Conservation (phyloP, 2,113 vertebrate genomes). For the Brachyhypopomus gauderio region DNA sequence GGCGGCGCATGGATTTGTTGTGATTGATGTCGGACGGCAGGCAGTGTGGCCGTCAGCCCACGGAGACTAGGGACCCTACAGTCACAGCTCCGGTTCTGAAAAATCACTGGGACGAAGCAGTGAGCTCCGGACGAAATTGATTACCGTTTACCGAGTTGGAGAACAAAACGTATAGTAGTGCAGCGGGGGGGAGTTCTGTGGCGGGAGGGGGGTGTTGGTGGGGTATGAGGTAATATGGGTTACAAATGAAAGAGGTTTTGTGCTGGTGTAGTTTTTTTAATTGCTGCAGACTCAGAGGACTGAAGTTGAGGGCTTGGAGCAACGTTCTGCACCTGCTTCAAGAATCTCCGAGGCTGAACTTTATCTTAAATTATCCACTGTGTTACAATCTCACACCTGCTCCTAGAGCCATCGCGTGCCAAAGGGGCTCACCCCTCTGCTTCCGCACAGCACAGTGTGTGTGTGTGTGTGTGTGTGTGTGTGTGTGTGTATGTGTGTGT, state of each 20-base stretch:
- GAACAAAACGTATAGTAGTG: slow-evolving; percentile 65
- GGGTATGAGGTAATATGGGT: slow-evolving; percentile 48
- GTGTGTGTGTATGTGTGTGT: slow-evolving; percentile 7
- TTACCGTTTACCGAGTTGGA: slow-evolving; percentile 74
- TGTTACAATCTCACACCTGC: slow-evolving; percentile 56
- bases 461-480: neutral
- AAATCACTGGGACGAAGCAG: slow-evolving; percentile 70
- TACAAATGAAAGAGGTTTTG: slow-evolving; percentile 53
- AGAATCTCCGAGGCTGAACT: slow-evolving; percentile 38
- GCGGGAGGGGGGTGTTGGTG: slow-evolving; percentile 40
- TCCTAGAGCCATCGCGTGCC: slow-evolving; percentile 35
- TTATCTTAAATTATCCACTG: slow-evolving; percentile 54
- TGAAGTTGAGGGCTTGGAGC: slow-evolving; percentile 40
- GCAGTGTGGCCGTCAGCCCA: slow-evolving; percentile 46
- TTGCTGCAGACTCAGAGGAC: slow-evolving; percentile 50
- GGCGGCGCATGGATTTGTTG: slow-evolving; percentile 62
- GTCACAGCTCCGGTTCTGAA: slow-evolving; percentile 43
- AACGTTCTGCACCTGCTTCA: slow-evolving; percentile 48
- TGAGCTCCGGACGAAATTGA: slow-evolving; percentile 70
- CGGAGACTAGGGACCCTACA: slow-evolving; percentile 27
- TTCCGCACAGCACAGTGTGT: slow-evolving; percentile 33
- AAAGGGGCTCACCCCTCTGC: slow-evolving; percentile 29
- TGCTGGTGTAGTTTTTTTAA: slow-evolving; percentile 51
- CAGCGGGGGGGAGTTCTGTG: slow-evolving; percentile 39
- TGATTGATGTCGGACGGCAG: slow-evolving; percentile 72